Conservation (phyloP, 2,797 vertebrate genomes). For the Poeciliopsis turneri region DNA sequence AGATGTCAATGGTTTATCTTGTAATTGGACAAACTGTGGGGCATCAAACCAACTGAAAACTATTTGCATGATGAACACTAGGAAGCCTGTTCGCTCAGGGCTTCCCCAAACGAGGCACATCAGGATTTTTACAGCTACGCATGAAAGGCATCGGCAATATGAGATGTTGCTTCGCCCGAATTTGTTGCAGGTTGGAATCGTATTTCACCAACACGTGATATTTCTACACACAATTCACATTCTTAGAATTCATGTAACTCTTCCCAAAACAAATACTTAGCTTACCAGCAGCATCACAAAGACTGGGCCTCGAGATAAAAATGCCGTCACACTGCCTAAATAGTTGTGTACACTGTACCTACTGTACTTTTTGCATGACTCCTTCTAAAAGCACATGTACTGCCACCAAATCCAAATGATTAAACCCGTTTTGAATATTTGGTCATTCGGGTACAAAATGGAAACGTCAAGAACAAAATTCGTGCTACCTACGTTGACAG, state of each 20-base stretch:
- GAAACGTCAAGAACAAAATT: not conserved
- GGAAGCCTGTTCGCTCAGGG: conserved; percentile 46
- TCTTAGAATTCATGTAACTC: not conserved
- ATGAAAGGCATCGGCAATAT: conserved; percentile 25
- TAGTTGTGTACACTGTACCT: not conserved
- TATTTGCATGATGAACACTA: conserved; percentile 57
- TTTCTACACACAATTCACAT: not conserved
- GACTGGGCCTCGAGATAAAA: not conserved
- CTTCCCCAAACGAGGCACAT: conserved; percentile 44
- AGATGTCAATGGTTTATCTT: conserved; percentile 46
- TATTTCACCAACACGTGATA: not conserved
- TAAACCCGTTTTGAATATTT: not conserved
- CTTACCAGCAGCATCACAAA: not conserved
- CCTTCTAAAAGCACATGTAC: not conserved
- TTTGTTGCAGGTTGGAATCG: conserved; percentile 3
- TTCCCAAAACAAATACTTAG: not conserved
- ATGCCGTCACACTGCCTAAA: not conserved
- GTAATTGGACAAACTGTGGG: conserved; percentile 34
- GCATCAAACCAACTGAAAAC: conserved; percentile 35
- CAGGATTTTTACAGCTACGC: conserved; percentile 23
- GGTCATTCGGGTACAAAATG: not conserved
- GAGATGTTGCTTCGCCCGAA: conserved; percentile 15
- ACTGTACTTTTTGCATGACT: not conserved
- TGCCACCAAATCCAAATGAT: not conserved
- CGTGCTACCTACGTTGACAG: not conserved